phyloP scores from a whole-genome alignment of 2,113 vertebrate genomes.

The Acrocephalus arundinaceus region DNA sequence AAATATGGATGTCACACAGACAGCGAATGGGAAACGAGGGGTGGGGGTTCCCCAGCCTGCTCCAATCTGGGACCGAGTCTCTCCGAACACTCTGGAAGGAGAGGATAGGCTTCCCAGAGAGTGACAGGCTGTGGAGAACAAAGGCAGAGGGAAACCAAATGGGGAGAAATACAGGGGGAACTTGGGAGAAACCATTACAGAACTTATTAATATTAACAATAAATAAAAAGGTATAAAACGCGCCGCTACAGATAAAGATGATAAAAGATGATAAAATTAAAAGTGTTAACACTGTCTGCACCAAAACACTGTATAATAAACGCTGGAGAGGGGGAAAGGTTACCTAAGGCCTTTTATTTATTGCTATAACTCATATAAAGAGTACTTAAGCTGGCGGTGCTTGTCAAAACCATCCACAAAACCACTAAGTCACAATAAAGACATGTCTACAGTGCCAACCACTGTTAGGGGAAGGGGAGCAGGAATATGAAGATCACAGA shows the following conservation, averaged over 20 bases:
- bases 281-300: neutral
- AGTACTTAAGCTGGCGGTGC: neutral
- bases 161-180: no score
- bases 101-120: no score
- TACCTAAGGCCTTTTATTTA: neutral
- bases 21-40: no score
- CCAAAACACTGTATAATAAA: neutral
- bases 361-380: neutral
- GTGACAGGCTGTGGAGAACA: no score
- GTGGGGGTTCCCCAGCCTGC: no score
- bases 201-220: no score
- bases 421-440: neutral
- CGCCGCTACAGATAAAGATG: neutral
- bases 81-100: no score
- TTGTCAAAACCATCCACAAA: neutral
- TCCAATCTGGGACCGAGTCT: no score
- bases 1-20: no score
- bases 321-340: neutral
- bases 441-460: neutral
- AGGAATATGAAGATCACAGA: neutral
- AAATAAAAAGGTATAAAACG: no score
- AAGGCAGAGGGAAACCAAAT: no score
- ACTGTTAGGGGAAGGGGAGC: neutral
- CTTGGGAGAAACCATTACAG: no score
- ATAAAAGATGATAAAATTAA: neutral